phyloP scores from a whole-genome alignment of 2,888 invertebrate genomes.

The Napeogenes sylphis region DNA sequence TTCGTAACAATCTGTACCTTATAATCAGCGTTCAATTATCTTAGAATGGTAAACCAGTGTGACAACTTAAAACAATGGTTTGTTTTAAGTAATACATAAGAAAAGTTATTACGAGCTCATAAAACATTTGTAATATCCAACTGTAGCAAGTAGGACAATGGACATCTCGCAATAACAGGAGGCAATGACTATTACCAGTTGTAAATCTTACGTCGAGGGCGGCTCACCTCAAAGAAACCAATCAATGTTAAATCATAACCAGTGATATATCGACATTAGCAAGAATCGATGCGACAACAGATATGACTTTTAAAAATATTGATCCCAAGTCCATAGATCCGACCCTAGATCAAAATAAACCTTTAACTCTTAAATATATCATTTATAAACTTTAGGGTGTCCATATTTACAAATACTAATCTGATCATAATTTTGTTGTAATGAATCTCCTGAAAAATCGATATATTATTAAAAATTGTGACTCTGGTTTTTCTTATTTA shows the following conservation, averaged over 20 bases:
- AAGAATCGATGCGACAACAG: constrained; percentile 21
- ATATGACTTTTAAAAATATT: constrained; percentile 45
- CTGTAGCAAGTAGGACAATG: not conserved
- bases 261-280: constrained; percentile 50
- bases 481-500: too few species aligned
- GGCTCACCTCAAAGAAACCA: constrained; percentile 59
- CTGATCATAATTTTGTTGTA: too few species aligned
- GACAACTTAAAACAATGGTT: not conserved
- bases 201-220: constrained; percentile 57
- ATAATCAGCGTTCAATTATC: too few species aligned
- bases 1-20: not conserved
- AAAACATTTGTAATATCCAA: not conserved
- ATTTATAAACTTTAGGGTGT: constrained; percentile 66
- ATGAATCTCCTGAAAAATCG: too few species aligned
- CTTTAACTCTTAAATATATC: constrained; percentile 68
- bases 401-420: constrained; percentile 37
- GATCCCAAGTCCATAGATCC: constrained; percentile 55
- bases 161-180: constrained; percentile 19
- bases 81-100: not conserved
- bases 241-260: constrained; percentile 70
- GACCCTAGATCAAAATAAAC: constrained; percentile 68
- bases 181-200: constrained; percentile 44
- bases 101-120: not conserved
- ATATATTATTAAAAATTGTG: too few species aligned
- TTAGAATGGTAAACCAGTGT: too few species aligned